Evolutionary conservation across 2,888 invertebrate species (phyloP).

Genomic region (Myathropa florea): DNA sequence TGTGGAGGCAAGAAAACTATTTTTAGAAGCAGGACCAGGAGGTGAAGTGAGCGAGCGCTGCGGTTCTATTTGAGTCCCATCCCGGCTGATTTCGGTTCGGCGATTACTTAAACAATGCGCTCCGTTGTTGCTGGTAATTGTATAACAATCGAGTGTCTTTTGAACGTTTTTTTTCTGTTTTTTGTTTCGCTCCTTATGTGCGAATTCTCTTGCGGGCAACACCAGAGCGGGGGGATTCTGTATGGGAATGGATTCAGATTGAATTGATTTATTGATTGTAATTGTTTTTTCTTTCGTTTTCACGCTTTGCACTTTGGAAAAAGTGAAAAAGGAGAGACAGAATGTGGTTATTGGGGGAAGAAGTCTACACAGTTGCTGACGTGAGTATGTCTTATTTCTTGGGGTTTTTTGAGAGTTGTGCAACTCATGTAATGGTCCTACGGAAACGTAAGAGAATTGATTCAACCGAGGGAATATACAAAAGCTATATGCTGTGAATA

Average conservation of each 20-base stretch:
- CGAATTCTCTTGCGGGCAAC: not conserved
- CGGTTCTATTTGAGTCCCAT: conserved; percentile 15
- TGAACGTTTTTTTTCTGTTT: not conserved
- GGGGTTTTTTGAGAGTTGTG: not conserved
- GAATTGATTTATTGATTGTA: conserved; percentile 20
- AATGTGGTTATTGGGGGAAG: not conserved
- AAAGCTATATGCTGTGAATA: no score
- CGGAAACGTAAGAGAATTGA: no score
- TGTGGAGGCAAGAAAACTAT: not conserved
- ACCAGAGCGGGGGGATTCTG: not conserved
- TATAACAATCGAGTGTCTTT: conserved; percentile 14
- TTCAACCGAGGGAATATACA: no score
- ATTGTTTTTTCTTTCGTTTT: not conserved
- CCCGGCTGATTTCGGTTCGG: conserved; percentile 25
- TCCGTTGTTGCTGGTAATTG: conserved; percentile 5
- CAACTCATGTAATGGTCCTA: no score
- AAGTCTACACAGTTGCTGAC: not conserved
- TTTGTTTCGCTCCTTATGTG: not conserved
- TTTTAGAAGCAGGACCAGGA: conserved; percentile 6
- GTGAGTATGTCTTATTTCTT: not conserved
- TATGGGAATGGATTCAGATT: not conserved
- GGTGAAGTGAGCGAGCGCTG: not conserved
- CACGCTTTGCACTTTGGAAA: not conserved
- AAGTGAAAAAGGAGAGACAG: not conserved
- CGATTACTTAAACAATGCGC: conserved; percentile 38